Evolutionary conservation across 1,140 invertebrate species (phyloP), one percentile per base, ranked within the genome.

Genomic region (Heterodera carotae): DNA sequence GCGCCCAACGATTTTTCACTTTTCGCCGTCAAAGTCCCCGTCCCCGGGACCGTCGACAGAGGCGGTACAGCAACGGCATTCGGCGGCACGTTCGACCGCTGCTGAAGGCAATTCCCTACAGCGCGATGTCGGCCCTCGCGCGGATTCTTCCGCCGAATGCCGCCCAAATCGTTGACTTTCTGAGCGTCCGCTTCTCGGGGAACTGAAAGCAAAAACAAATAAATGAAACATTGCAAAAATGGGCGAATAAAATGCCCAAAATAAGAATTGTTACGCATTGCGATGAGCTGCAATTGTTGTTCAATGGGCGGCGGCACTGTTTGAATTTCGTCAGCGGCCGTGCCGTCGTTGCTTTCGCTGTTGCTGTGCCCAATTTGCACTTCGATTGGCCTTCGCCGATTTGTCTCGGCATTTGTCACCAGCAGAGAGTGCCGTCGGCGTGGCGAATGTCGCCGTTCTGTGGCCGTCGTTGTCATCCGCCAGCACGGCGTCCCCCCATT

Each of bases 1-100:
- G 72, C 72, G 25, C 72, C 56, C 48, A 74, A 34, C 15, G 72
- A 74, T 62, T 74, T 74, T 36, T 74, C 72, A 25, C 72, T 74
- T 62, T 74, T 74, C 15, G 64, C 72, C 25, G 72, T 74, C 53
- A 74, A 62, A 56, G 72, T 25, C 5, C 56, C 72, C 22, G 69
- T 72, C 29, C n/a, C 29, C 18, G 72, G 27, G 36, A 74, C 64
- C 43, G 34, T 74, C 36, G 36, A 66, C 56, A 64, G 62, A 27
- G 43, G 36, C 33, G 72, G 25, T 2, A 56, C 15, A 53, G 31
- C 3, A n/a, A n/a, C n/a, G 69, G n/a, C 31, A 39, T n/a, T 48
- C 48, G 2, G 15, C 48, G 48, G 48, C 48, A 22, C 48, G 4
- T 56, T n/a, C 48, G 62, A 15, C 62, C 33, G 62, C 62, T 31